phyloP scores from a whole-genome alignment of 2,888 invertebrate species.

The Phalangium opilio region DNA sequence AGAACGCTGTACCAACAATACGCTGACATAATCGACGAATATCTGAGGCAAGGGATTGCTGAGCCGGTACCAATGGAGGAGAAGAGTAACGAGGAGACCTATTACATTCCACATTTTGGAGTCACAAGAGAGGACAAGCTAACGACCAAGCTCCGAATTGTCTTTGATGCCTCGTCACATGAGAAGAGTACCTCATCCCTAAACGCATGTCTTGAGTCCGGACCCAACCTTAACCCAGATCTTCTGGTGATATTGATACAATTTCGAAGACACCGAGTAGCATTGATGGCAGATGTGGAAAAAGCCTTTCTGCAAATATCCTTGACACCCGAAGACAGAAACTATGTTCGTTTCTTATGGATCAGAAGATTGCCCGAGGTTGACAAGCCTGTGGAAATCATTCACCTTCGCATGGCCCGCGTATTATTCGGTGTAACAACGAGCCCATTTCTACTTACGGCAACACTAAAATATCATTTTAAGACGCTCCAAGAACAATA shows the following conservation, averaged over 20 bases:
- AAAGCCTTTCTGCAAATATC: slow-evolving; percentile 29
- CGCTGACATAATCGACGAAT: too few relatives aligned
- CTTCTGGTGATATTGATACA: slow-evolving; percentile 25
- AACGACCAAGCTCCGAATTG: slow-evolving; percentile 16
- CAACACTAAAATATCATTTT: background rate
- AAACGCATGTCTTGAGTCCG: slow-evolving; percentile 25
- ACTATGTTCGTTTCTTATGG: too few relatives aligned
- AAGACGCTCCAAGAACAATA: background rate
- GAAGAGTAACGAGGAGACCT: too few relatives aligned
- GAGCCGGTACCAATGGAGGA: background rate
- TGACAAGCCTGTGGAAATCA: background rate
- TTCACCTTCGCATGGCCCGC: background rate
- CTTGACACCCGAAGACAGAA: slow-evolving; percentile 20
- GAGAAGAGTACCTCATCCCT: slow-evolving; percentile 19
- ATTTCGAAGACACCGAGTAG: slow-evolving; percentile 23
- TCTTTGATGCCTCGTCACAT: slow-evolving; percentile 14
- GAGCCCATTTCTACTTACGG: background rate
- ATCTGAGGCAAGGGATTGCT: too few relatives aligned
- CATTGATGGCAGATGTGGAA: slow-evolving; percentile 27
- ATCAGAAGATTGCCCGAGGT: too few relatives aligned
- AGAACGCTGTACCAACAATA: too few relatives aligned
- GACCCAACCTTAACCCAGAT: slow-evolving; percentile 26
- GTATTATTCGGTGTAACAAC: background rate
- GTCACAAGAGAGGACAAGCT: slow-evolving; percentile 10
- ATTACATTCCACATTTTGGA: slow-evolving; percentile 18